Base-by-base conservation (phyloP, 2,113 vertebrate genomes). In the Periophthalmus modestus region DNA sequence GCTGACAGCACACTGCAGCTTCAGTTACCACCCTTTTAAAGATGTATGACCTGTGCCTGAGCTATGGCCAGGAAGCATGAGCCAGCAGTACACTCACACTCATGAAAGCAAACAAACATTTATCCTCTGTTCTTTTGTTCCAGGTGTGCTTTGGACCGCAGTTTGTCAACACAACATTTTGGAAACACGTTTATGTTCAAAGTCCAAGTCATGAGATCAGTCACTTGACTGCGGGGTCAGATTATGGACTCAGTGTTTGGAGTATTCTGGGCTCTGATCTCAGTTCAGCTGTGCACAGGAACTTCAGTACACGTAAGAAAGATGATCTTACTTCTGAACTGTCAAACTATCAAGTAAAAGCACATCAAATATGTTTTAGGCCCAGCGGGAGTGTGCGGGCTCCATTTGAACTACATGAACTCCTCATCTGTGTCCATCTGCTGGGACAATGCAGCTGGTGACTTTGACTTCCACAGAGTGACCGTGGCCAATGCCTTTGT, bases 11-110 rank as follows among this genome's bases (percentile, higher is more conserved):
- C 89, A 88, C 92, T 81, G 88, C 77, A 89, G 94, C 95, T 98
- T 92, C 6, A 85, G 94, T 98, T 97, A 92, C 95, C 85, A 78
- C 79, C 88, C 90, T 91, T 95, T 94, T 95, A 98, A 97, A 93
- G 93, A 95, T 97, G 95, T 84, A 98, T 95, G 88, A 94, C 89
- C 85, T 66, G 77, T 55, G 12, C 62, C 16, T 58, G 77, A 82
- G 67, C 67, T 59, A 33, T 0, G 14, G 69, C 75, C 87, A 88
- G 78, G 71, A 69, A 78, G 78, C 82, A 86, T 91, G 89, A 92
- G 82, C 70, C 71, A 79, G 85, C 87, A 78, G 71, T 74, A 58
- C 62, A 12, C 24, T 15, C 58, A 80, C n/a, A 18, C 50, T 48
- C 66, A 71, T 3, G 1, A 55, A 70, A 71, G 2, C 0, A 55